Percentiles rank a stretch among this genome's conserved stretches.
These are phyloP conservation scores for Ctena decussata DNA, from an alignment of 2,888 invertebrate genomes.

Conservation along the genomic window DNA sequence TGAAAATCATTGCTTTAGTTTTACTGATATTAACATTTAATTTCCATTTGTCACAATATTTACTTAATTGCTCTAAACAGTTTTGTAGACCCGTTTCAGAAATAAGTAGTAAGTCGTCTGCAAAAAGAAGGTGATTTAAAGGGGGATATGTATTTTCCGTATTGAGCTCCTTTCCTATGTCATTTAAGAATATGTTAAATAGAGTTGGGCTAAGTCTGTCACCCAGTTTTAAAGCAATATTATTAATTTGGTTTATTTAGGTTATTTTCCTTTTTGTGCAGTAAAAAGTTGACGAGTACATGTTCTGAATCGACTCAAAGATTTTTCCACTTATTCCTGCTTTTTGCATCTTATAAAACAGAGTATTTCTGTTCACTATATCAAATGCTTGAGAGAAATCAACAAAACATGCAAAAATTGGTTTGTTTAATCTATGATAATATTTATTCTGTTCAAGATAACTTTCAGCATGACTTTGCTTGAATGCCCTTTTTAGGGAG, in stretches of 20 bases:
- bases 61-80: not conserved
- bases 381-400: slow-evolving; percentile 33
- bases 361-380: not conserved
- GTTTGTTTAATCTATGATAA: not conserved
- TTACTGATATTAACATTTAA: not conserved
- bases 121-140: not conserved
- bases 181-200: slow-evolving; percentile 29
- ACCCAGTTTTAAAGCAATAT: slow-evolving; percentile 9
- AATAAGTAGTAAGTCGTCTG: not conserved
- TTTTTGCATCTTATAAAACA: not conserved
- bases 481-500: no score
- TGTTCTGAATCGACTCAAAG: slow-evolving; percentile 10
- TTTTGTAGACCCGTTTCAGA: not conserved
- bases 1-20: not conserved
- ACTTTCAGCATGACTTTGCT: no score
- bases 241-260: not conserved
- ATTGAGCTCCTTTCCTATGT: slow-evolving; percentile 1
- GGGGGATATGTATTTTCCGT: not conserved
- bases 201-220: slow-evolving; percentile 15
- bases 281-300: slow-evolving; percentile 3
- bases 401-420: slow-evolving; percentile 21
- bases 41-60: not conserved
- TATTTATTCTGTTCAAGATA: no score
- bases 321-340: not conserved
- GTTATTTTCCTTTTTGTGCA: not conserved